Evolutionary conservation across 2,113 vertebrate species (phyloP), one percentile per base, ranked within the genome.

Genomic region (Petromus typicus): DNA sequence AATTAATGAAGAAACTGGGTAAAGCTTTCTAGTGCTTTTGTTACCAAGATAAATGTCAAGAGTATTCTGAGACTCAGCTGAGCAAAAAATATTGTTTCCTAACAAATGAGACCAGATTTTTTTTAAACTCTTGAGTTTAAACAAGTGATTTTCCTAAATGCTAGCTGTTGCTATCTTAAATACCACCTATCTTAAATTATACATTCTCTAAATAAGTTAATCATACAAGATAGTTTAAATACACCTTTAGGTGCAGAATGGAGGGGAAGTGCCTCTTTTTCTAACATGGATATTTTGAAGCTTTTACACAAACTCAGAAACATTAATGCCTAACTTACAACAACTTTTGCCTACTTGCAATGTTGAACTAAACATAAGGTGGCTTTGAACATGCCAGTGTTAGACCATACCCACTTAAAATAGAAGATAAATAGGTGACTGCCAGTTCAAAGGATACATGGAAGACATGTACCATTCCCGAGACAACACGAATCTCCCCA

Each of bases 191-290:
- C 94, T 94, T 97, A 97, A 97, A 97, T 97, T 97, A 93, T 96
- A 95, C 4, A 59, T 91, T 94, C 86, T 97, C 97, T 97, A 95
- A 96, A 97, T 94, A 96, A 98, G 93, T 97, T 98, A 85, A 95
- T 95, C 13, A 22, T 96, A 98, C 95, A 96, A 97, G 95, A 95
- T 25, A 56, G 1, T 86, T 89, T 97, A 96, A 95, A 80, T 89
- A 96, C 91, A 96, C 2, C 95, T 96, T 13, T 82, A 76, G 93
- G 84, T 93, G 86, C 81, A 2, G 1, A 71, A 45, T 3, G 16
- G 22, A 57, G 83, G 84, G 18, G 64, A 0, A 94, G 61, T 11
- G 64, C 79, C 89, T 85, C 80, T 94, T 88, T 84, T 95, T 71
- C 87, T 90, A 93, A 86, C 94, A 2, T 2, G 91, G 56, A 84